A percentile compares a stretch with the other conserved stretches of the same genome.
Evolutionary conservation across 2,113 vertebrate species (phyloP).

Genomic region (Tragelaphus buxtoni): DNA sequence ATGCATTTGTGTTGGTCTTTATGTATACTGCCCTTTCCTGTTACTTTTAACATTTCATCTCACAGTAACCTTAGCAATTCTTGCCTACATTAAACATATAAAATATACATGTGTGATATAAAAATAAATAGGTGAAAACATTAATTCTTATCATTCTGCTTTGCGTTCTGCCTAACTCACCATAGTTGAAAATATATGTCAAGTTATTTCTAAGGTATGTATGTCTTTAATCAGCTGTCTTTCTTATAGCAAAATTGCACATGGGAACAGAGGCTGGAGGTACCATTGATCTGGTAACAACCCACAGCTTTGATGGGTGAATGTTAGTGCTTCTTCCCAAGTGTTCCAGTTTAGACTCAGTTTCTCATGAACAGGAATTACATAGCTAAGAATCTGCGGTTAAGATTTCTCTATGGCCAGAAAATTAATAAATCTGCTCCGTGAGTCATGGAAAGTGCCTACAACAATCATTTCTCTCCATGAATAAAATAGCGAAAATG

Average conservation of each 20-base stretch:
- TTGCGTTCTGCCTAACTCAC: neutral
- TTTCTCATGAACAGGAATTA: neutral
- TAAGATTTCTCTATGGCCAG: neutral
- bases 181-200: neutral
- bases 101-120: constrained; percentile 7
- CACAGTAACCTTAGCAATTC: neutral
- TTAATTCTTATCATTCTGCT: neutral
- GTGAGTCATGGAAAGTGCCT: neutral
- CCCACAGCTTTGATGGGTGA: neutral
- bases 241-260: neutral
- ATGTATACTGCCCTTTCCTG: neutral
- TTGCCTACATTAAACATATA: neutral
- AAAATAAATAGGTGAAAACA: neutral
- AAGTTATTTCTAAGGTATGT: neutral
- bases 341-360: neutral
- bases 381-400: neutral
- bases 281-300: neutral
- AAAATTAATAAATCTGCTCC: neutral
- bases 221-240: neutral
- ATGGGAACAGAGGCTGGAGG: neutral
- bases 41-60: constrained; percentile 31
- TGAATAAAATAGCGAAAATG: neutral
- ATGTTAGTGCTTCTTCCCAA: neutral
- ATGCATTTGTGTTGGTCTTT: neutral
- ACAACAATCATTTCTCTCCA: neutral